A percentile compares a stretch with the other conserved stretches of the same genome.
These are phyloP conservation scores for Synanthedon vespiformis DNA, from an alignment of 2,888 invertebrate genomes.

Conservation along the genomic window DNA sequence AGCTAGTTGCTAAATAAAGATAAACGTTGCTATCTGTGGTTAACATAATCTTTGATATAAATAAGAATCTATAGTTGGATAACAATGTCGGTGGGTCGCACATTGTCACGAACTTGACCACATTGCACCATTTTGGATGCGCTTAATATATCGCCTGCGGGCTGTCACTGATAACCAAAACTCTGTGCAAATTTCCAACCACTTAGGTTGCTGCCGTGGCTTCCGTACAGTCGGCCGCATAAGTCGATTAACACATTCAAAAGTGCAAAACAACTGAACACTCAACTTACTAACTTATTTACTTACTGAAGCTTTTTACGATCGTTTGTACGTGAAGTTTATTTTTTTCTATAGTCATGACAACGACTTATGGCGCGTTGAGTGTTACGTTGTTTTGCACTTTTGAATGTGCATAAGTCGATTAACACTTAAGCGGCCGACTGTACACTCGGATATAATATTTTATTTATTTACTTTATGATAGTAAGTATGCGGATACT, in stretches of 20 bases:
- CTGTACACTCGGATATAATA: background rate
- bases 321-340: too few species aligned
- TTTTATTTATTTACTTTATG: background rate
- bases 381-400: too few species aligned
- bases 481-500: too few species aligned
- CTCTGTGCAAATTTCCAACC: constrained; percentile 32
- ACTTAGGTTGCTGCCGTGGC: background rate
- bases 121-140: constrained; percentile 39
- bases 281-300: too few species aligned
- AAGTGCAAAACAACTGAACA: too few species aligned
- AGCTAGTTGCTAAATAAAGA: background rate
- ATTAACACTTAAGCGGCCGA: too few species aligned
- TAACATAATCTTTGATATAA: background rate
- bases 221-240: background rate
- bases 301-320: too few species aligned
- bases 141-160: constrained; percentile 32
- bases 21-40: background rate
- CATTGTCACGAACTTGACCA: constrained; percentile 47
- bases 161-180: constrained; percentile 50
- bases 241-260: too few species aligned
- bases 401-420: too few species aligned
- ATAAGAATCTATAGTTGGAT: background rate
- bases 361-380: too few species aligned
- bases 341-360: too few species aligned
- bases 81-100: constrained; percentile 16